A percentile compares a stretch with the other conserved stretches of the same genome.
These are phyloP conservation scores for Falco concolor DNA, from an alignment of 2,797 vertebrate species.

Conservation along the genomic window DNA sequence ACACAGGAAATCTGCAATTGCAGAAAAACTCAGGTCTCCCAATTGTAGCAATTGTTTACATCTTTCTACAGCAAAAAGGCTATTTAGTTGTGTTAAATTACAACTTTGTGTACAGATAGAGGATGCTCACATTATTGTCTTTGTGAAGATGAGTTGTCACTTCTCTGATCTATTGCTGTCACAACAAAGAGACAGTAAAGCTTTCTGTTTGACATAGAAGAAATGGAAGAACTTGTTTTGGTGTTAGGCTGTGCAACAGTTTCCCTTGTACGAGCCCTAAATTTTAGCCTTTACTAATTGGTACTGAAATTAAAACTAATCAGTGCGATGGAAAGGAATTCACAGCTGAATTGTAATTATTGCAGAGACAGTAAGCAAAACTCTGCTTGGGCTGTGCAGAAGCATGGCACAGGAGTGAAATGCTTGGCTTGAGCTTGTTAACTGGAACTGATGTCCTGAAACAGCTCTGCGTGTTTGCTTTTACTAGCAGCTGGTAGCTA, in stretches of 20 bases:
- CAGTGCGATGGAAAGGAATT: not conserved
- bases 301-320: constrained; percentile 35
- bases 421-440: not conserved
- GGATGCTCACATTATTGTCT: not conserved
- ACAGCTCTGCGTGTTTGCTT: not conserved
- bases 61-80: constrained; percentile 11
- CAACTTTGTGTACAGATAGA: constrained; percentile 17
- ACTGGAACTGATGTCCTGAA: not conserved
- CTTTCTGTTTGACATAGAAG: constrained; percentile 23
- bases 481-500: not conserved
- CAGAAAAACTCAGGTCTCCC: not conserved
- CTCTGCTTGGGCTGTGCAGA: not conserved
- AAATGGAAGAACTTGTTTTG: not conserved
- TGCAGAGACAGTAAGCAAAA: not conserved
- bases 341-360: constrained; percentile 23
- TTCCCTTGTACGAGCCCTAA: not conserved
- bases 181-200: constrained; percentile 20
- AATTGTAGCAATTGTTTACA: constrained; percentile 19
- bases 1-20: constrained; percentile 12
- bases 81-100: constrained; percentile 18
- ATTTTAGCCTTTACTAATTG: constrained; percentile 39
- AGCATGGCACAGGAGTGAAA: not conserved
- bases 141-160: constrained; percentile 44
- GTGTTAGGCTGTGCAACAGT: not conserved
- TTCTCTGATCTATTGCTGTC: constrained; percentile 34